Base-by-base conservation (phyloP, 53 echinoderm and acorn worm genomes). In the Mesocentrotus franciscanus region DNA sequence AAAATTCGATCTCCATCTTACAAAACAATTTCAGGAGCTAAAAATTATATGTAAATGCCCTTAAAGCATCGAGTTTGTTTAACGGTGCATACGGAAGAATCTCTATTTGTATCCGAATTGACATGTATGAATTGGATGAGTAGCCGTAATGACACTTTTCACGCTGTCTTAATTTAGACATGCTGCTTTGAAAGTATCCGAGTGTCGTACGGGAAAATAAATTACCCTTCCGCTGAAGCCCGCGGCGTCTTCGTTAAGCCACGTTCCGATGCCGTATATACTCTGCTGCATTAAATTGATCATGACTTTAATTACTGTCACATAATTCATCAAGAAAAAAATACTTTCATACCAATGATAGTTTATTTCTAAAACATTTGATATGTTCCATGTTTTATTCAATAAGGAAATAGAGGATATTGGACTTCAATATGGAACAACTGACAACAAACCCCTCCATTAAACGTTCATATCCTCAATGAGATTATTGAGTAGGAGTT, bases 201-300 rank as follows among this genome's bases (percentile, higher is more conserved):
- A 13, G 56, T 58, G 58, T 87, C 16, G 58, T 87, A n/a, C 10
- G 57, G 58, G 26, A 56, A 81, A 15, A 87, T 87, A 58, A 84
- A 87, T 87, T 58, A 29, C 59, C 9, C 58, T 87, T 87, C 11
- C 58, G 87, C 87, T n/a, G 58, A 58, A 87, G 87, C 87, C 58
- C 34, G 20, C 59, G 59, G 87, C 87, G 87, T 59, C n/a, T 58
- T 87, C 9, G n/a, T 56, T 12, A 10, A 27, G 58, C 4, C 58
- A 2, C 56, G 58, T n/a, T 11, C 29, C 56, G 87, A 87, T 59
- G 58, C 27, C 56, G 3, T 26, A 22, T n/a, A 81, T 16, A 34
- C 10, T 33, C 6, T 29, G 27, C 58, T 12, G 57, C 58, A n/a
- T 87, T 75, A 2, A 30, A n/a, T 87, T 56, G 5, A 26, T n/a